Base-by-base conservation (phyloP, 1,140 invertebrate species). In the Acromyrmex heyeri region DNA sequence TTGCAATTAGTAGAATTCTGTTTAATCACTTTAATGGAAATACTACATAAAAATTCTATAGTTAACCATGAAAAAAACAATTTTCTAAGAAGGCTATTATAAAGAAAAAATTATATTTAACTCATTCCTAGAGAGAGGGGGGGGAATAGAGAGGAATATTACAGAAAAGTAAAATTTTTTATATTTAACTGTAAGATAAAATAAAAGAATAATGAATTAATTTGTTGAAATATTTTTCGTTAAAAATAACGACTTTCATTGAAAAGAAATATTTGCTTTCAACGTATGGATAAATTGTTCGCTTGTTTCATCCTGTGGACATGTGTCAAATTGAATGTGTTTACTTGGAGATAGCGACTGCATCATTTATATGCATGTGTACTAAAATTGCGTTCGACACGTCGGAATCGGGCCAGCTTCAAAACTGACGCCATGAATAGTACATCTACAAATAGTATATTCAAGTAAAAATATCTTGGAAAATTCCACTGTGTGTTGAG, bases 341-440 rank as follows among this genome's bases (percentile, higher is more conserved):
- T 81, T 70, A 81, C 7, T 81, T 61, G 69, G 14, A 83, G 14
- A 59, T 38, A 30, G 21, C 10, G 24, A 57, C n/a, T 69, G 18
- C 44, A 79, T 3, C 0, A 14, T 79, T 38, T 79, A 53, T 69
- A 79, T 30, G 14, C 24, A 34, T 34, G 50, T 14, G 50, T 72
- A 30, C 24, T 30, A 21, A 57, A 30, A 61, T 62, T 62, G 69
- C 79, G 21, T 30, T 50, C 38, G 27, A 50, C 69, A 75, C 8
- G 27, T 24, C 73, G 55, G 44, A 82, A 27, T 30, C 21, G 67
- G 61, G 85, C 86, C 89, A 91, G 30, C n/a, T 88, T 85, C 82
- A 91, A 90, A 87, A 85, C 59, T 34, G 62, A 53, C 24, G 10
- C 48, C 57, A 34, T 64, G 55, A 92, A 92, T 92, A 92, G 86